Base-by-base conservation (phyloP, 2,888 invertebrate genomes). In the Ommatoiulus sabulosus region DNA sequence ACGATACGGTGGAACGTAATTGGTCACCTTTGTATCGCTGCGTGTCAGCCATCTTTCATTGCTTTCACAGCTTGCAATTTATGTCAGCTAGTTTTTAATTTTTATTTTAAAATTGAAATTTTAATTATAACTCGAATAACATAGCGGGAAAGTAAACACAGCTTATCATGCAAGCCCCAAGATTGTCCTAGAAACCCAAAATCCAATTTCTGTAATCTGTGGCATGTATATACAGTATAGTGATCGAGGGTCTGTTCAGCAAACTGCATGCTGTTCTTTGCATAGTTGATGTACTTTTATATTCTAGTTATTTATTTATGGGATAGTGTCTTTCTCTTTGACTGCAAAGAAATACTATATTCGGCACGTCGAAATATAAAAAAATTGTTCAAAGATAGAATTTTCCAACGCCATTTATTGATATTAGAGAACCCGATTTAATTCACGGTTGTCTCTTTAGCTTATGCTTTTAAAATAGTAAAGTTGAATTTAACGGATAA, bases 151-250 rank as follows among this genome's bases (percentile, higher is more conserved):
- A 80, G 80, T 15, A 24, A 80, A 43, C 35, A 80, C 35, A 12
- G 80, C 15, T 35, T 80, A 80, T 80, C 35, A 43, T 80, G 35
- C 80, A 15, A 80, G 80, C 80, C 80, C 80, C 80, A 80, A 80
- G 35, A 80, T 80, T 35, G 80, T 43, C 35, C 35, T 80, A 35
- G 35, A 35, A 43, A 80, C 35, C 24, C 3, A 10, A 72, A 72
- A 80, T 80, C 35, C 35, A 80, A 80, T 35, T 80, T 24, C 6
- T 24, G 8, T 24, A 24, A 24, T 8, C 8, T 35, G 24, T 4
- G 8, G 12, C 0, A 24, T 72, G 52, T 4, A n/a, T n/a, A n/a
- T n/a, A n/a, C n/a, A n/a, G n/a, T n/a, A 52, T 15, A 52, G 4
- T 4, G 52, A 15, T 4, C 2, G 12, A 52, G 52, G 12, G 2